Conservation (phyloP, 1,140 invertebrate species). For the Leptonema lineaticorne region DNA sequence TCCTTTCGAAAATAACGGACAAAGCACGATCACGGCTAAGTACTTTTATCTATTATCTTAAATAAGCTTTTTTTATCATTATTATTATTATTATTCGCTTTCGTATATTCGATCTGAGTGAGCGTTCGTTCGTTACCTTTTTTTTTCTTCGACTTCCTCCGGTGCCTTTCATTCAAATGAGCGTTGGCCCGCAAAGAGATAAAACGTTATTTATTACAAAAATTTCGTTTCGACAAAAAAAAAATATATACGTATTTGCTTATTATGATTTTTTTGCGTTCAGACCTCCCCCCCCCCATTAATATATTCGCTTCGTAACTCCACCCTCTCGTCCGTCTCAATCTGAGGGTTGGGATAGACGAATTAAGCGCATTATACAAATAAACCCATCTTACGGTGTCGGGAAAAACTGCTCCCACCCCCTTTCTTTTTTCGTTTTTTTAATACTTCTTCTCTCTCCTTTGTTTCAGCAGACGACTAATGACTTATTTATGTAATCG, state of each 20-base stretch:
- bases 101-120: constrained; percentile 25
- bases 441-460: constrained; percentile 5
- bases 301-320: constrained; percentile 25
- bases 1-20: constrained; percentile 2
- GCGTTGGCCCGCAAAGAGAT: constrained; percentile 37
- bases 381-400: constrained; percentile 27
- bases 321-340: neutral
- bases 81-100: constrained; percentile 12
- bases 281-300: neutral
- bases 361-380: constrained; percentile 26
- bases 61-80: constrained; percentile 29
- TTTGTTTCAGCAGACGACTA: constrained; percentile 28
- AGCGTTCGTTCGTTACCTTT: constrained; percentile 17
- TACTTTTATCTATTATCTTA: constrained; percentile 32
- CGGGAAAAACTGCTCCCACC: constrained; percentile 15
- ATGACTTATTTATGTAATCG: constrained; percentile 38
- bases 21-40: constrained; percentile 28
- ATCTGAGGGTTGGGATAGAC: neutral
- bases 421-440: neutral
- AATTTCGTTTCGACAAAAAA: constrained; percentile 30
- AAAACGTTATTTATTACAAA: constrained; percentile 37
- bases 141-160: too few relatives aligned
- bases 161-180: constrained; percentile 34
- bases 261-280: constrained; percentile 8
- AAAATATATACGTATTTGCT: constrained; percentile 1